Conservation (phyloP, 2,797 vertebrate genomes). For the Zenarchopterus dispar region DNA sequence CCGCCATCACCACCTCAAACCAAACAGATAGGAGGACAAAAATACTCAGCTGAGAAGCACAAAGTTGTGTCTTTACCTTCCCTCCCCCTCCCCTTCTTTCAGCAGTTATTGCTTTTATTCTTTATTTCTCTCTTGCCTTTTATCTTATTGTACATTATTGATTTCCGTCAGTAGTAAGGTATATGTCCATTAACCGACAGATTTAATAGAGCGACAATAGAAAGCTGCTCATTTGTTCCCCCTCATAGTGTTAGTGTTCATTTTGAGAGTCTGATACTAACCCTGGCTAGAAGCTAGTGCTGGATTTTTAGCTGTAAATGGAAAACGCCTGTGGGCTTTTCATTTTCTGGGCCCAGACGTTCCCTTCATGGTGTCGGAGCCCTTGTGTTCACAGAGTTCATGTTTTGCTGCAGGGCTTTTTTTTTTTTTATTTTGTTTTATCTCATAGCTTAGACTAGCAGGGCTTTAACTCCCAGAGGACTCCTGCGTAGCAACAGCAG, state of each 20-base stretch:
- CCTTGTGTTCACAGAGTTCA: conserved; percentile 99
- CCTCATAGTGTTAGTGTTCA: conserved; percentile 89
- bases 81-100: conserved; percentile 14
- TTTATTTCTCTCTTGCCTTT: conserved; percentile 34
- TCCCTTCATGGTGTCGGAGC: conserved; percentile 99
- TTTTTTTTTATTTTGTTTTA: conserved; percentile 90
- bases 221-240: conserved; percentile 80
- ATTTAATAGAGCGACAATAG: conserved; percentile 82
- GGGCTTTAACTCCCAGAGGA: conserved; percentile 98
- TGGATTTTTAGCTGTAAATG: conserved; percentile 99
- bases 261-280: conserved; percentile 99
- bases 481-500: conserved; percentile 97
- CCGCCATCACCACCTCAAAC: conserved; percentile 70
- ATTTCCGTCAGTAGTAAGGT: conserved; percentile 76
- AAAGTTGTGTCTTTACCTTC: conserved; percentile 46
- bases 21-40: conserved; percentile 59
- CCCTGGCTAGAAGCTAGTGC: conserved; percentile 98
- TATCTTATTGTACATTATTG: conserved; percentile 74
- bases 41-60: conserved; percentile 53
- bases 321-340: conserved; percentile 99
- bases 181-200: conserved; percentile 79
- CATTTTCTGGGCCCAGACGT: conserved; percentile 99
- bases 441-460: conserved; percentile 99
- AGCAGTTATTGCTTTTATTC: conserved; percentile 36
- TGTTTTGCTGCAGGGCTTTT: conserved; percentile 96